These are phyloP conservation scores for Parauchenoglanis ngamensis DNA, from an alignment of 2,797 vertebrate species.

Conservation along the genomic window DNA sequence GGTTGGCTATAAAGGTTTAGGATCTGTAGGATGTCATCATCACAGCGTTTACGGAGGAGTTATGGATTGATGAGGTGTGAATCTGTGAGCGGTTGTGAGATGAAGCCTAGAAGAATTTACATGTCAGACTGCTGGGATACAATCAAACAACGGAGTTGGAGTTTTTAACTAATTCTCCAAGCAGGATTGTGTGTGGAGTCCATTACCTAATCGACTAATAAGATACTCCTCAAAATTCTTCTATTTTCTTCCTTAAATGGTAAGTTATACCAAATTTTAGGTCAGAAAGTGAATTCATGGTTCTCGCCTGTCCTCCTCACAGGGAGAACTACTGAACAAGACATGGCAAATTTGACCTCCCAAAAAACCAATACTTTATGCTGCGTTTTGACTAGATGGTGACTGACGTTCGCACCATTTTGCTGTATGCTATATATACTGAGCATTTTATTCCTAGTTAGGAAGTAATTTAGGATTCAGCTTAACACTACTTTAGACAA, in stretches of 20 bases:
- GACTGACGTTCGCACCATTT: not conserved
- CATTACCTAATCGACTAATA: not conserved
- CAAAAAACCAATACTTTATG: not conserved
- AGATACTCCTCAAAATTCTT: not conserved
- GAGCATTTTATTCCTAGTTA: not conserved
- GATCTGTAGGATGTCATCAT: not conserved
- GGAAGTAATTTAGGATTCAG: not conserved
- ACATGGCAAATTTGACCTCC: not conserved
- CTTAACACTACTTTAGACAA: not conserved
- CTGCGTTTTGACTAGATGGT: not conserved
- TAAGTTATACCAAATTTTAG: not conserved
- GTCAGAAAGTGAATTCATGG: not conserved
- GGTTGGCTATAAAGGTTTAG: constrained; percentile 14
- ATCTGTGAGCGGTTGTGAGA: not conserved
- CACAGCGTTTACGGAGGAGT: not conserved
- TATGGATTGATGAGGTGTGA: not conserved
- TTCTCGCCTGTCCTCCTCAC: not conserved
- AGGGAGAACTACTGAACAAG: not conserved
- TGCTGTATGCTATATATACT: not conserved
- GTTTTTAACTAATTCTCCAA: not conserved
- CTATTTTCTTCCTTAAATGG: not conserved
- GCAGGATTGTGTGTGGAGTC: not conserved
- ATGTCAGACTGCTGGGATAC: not conserved
- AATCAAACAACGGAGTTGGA: no score
- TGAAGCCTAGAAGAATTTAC: not conserved